Evolutionary conservation across 2,797 vertebrate species (phyloP).

Genomic region (Bucorvus abyssinicus): DNA sequence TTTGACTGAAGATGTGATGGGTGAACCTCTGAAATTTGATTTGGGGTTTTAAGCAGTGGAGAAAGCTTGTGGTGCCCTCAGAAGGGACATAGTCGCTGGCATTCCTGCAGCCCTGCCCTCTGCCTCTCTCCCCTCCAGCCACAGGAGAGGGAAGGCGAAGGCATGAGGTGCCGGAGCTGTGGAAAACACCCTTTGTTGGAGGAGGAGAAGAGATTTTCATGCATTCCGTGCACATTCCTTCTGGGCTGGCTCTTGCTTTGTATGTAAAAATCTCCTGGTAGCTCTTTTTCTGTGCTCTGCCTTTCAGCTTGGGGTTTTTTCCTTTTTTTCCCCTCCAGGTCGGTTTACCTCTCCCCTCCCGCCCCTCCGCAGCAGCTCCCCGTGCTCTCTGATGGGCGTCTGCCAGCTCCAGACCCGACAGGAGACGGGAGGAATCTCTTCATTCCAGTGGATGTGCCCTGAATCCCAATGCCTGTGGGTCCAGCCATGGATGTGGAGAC

Average conservation of each 20-base stretch:
- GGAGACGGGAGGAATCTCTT: background rate
- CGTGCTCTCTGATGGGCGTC: background rate
- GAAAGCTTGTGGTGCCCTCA: background rate
- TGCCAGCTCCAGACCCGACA: rapidly evolving
- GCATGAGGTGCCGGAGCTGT: background rate
- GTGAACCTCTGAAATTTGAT: background rate
- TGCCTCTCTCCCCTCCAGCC: background rate
- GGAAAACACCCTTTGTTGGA: background rate
- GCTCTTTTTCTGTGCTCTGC: background rate
- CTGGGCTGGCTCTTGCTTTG: constrained; percentile 14
- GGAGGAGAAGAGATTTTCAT: background rate
- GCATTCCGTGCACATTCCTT: constrained; percentile 30
- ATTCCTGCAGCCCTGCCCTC: background rate
- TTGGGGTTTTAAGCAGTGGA: background rate
- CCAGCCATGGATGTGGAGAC: rapidly evolving
- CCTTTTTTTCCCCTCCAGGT: background rate
- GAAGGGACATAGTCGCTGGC: background rate
- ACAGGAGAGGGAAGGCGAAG: background rate
- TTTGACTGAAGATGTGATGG: background rate
- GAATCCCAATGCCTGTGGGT: background rate
- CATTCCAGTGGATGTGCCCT: rapidly evolving
- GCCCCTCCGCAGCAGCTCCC: too few relatives aligned
- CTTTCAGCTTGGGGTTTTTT: background rate
- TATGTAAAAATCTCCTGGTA: constrained; percentile 8
- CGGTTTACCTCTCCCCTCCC: background rate